These are phyloP conservation scores for Hippoglossus hippoglossus DNA, from an alignment of 2,797 vertebrate genomes.

Conservation along the genomic window DNA sequence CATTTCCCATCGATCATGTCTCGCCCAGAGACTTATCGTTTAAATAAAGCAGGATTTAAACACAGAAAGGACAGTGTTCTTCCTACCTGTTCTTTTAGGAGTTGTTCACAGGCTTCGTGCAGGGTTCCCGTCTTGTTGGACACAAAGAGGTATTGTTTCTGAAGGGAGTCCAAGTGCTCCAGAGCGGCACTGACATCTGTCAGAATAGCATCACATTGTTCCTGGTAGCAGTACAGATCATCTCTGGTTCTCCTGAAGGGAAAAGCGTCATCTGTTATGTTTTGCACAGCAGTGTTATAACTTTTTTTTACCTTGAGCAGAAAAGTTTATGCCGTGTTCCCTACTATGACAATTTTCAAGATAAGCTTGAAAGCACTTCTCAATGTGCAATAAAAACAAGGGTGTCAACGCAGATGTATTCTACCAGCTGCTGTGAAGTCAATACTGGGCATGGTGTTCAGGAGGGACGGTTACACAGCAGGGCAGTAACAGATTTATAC, in stretches of 20 bases:
- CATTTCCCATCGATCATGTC: background rate
- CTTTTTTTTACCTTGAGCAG: background rate
- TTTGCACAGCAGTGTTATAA: background rate
- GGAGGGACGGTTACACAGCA: too few relatives aligned
- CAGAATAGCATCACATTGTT: constrained; percentile 95
- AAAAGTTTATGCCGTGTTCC: background rate
- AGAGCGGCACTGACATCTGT: constrained; percentile 92
- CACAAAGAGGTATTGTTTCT: constrained; percentile 98
- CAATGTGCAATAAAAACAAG: too few relatives aligned
- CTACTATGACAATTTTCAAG: background rate
- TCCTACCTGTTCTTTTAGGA: constrained; percentile 95
- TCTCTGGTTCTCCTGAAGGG: constrained; percentile 91
- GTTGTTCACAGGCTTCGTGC: constrained; percentile 97
- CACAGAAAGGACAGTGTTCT: background rate
- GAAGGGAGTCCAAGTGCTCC: constrained; percentile 92
- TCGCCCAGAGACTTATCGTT: fast-evolving
- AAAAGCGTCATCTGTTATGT: constrained; percentile 14
- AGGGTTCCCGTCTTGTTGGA: constrained; percentile 96
- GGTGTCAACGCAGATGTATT: too few relatives aligned
- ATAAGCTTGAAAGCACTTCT: too few relatives aligned
- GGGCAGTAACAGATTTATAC: too few relatives aligned
- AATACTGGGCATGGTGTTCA: too few relatives aligned
- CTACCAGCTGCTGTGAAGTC: too few relatives aligned
- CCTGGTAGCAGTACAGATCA: constrained; percentile 93
- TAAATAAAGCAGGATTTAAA: background rate